Percentiles rank a stretch among this genome's conserved stretches.
Evolutionary conservation across 2,797 vertebrate genomes (phyloP).

Genomic region (Garrulus glandarius): DNA sequence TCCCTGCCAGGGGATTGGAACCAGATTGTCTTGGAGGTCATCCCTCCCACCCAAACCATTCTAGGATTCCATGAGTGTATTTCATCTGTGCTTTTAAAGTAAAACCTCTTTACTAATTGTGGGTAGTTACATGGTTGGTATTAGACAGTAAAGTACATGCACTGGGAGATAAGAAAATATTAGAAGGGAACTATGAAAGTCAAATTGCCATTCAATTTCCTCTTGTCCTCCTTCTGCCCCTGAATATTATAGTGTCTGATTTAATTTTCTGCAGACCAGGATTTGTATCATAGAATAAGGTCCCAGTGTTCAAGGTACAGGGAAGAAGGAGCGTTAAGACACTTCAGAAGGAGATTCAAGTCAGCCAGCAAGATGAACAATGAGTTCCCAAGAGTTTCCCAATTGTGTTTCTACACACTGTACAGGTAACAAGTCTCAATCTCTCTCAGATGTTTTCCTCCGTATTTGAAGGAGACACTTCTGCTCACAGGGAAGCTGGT

Average conservation of each 20-base stretch:
- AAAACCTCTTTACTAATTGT: neutral
- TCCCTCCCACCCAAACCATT: neutral
- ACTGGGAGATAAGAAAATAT: neutral
- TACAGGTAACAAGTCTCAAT: neutral
- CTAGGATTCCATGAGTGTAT: neutral
- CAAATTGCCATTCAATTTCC: neutral
- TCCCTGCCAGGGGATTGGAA: neutral
- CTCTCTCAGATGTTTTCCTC: neutral
- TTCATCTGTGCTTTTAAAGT: neutral
- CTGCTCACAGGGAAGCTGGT: neutral
- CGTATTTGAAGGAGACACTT: neutral
- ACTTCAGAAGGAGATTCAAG: neutral
- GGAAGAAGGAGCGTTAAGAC: neutral
- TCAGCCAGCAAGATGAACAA: neutral
- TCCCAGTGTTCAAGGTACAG: neutral
- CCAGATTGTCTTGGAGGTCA: neutral
- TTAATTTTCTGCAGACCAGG: neutral
- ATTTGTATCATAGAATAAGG: neutral
- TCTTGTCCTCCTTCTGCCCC: neutral
- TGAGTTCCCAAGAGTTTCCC: neutral
- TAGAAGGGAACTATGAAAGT: neutral
- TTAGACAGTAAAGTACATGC: no score
- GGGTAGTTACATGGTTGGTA: accelerated
- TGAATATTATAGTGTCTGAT: neutral
- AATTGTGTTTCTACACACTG: neutral